Conservation (phyloP, 2,113 vertebrate genomes). For the Bolborhynchus lineola region DNA sequence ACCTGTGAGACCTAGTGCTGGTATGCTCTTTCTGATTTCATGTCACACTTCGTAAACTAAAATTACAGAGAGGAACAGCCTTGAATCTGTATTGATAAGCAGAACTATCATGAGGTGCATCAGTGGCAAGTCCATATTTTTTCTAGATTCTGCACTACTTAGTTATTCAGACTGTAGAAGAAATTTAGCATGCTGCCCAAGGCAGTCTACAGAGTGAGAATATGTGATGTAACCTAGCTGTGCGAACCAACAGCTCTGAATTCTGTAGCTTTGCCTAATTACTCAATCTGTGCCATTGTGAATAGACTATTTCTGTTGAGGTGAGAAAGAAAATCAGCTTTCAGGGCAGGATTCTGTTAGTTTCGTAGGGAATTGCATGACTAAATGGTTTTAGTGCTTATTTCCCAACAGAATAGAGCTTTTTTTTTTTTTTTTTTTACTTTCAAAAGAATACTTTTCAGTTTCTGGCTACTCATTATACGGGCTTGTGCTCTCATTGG, state of each 20-base stretch:
- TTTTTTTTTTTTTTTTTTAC: not conserved
- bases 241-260: not conserved
- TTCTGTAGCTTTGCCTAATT: slow-evolving; percentile 19
- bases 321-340: slow-evolving; percentile 26
- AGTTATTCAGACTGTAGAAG: not conserved
- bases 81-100: not conserved
- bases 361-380: not conserved
- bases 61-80: not conserved
- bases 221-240: not conserved
- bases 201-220: not conserved
- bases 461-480: not conserved
- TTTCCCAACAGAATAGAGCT: not conserved
- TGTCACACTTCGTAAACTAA: not conserved
- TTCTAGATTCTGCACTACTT: not conserved
- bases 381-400: not conserved
- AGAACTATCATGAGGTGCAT: not conserved
- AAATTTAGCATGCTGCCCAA: not conserved
- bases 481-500: not conserved
- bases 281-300: slow-evolving; percentile 33
- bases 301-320: slow-evolving; percentile 36
- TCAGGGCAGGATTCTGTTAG: not conserved
- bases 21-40: not conserved
- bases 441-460: not conserved
- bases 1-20: not conserved
- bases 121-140: not conserved